Evolutionary conservation across 2,113 vertebrate species (phyloP).

Genomic region (Tragulus kanchil): DNA sequence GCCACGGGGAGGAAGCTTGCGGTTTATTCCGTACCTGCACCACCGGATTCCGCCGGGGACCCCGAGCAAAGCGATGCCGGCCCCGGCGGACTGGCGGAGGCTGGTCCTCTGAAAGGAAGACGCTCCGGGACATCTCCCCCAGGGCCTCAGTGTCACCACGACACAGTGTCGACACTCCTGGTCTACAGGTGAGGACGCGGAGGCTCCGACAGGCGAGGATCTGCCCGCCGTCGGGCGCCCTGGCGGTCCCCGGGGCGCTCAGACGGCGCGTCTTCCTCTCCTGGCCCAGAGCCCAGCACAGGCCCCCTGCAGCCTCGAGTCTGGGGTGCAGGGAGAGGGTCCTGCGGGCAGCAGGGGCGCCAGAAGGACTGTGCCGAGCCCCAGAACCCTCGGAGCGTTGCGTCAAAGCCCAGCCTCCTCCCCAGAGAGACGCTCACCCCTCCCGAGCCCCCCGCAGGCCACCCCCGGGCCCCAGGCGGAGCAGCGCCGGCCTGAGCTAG

Average conservation of each 20-base stretch:
- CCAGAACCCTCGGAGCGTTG: fast-evolving
- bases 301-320: neutral
- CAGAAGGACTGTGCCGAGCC: neutral
- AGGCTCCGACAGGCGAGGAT: neutral
- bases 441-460: fast-evolving
- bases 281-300: neutral
- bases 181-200: neutral
- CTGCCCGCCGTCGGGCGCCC: fast-evolving
- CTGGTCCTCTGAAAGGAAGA: neutral
- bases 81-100: neutral
- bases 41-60: neutral
- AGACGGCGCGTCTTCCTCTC: fast-evolving
- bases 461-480: neutral
- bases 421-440: fast-evolving
- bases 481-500: neutral
- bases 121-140: neutral
- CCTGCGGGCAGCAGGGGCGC: neutral
- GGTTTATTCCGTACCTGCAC: neutral
- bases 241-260: neutral
- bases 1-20: fast-evolving
- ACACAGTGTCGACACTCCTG: neutral
- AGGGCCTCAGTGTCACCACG: neutral
- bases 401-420: neutral
- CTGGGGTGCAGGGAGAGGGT: neutral
- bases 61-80: neutral